Base-by-base conservation (phyloP, 2,888 invertebrate genomes). In the Oscheius sp. region DNA sequence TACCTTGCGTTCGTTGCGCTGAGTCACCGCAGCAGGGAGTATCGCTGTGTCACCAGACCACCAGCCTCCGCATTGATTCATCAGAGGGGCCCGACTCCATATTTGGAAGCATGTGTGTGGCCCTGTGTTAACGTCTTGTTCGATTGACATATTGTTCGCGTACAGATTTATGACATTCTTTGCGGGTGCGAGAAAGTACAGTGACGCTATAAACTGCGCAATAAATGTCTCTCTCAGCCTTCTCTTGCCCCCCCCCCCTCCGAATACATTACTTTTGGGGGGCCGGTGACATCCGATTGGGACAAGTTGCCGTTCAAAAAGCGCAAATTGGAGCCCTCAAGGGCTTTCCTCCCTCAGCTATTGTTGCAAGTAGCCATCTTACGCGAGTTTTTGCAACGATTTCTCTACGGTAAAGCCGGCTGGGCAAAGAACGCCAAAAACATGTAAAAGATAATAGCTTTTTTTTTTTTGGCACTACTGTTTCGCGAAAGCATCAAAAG, bases 21-120 rank as follows among this genome's bases (percentile, higher is more conserved):
- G 59, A 59, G 41, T 59, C 59, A 59, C 59, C 59, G 33, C 59
- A 59, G 59, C 59, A 59, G 59, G 59, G 59, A 44, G 59, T 59
- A 59, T 59, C 44, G 59, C 59, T 44, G 59, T 59, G 59, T 59
- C 59, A 59, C 44, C 59, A 44, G 22, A 47, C 54, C 54, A 12
- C 28, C 62, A 9, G 47, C 62, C 62, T 32, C 62, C 62, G 47
- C 62, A 62, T 62, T 62, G 62, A 62, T 62, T 62, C 62, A 62
- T 62, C 62, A 47, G 22, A 47, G n/a, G n/a, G n/a, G n/a, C n/a
- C n/a, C n/a, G n/a, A n/a, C n/a, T 17, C 17, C 47, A 22, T 47
- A 20, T 47, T 20, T 22, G 20, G 47, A 47, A 47, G 22, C 20
- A 24, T 14, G 36, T 9, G 4, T 5, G 22, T 47, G 47, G 20